These are phyloP conservation scores for Isaurus tuberculatus DNA, from an alignment of 92 coral and sea anemone species.

Conservation along the genomic window DNA sequence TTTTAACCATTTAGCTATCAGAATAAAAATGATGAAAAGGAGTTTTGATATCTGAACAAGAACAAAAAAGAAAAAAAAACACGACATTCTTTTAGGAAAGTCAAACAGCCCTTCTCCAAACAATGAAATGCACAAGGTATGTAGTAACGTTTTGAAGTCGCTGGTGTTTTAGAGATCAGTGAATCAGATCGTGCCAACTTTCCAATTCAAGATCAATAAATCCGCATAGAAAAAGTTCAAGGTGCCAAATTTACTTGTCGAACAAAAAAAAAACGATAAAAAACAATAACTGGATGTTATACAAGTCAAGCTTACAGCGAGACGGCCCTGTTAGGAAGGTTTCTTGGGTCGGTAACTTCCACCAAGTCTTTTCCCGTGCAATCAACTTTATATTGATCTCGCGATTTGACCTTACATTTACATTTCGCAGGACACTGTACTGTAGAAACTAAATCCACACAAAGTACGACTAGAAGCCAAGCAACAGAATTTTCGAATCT, in stretches of 20 bases:
- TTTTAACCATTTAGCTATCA: not conserved
- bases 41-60: not conserved
- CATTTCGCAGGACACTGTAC: slow-evolving; percentile 21
- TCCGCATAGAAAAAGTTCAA: slow-evolving; percentile 16
- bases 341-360: not conserved
- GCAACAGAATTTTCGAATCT: slow-evolving; percentile 34
- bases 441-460: slow-evolving; percentile 23
- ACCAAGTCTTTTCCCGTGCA: slow-evolving; percentile 4
- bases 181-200: not conserved
- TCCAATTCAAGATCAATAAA: not conserved
- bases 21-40: not conserved
- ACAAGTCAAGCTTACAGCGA: slow-evolving; percentile 30
- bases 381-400: slow-evolving; percentile 10
- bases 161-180: not conserved
- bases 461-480: slow-evolving; percentile 12
- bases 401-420: not conserved
- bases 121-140: not conserved
- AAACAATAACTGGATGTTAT: not conserved
- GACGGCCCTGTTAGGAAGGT: slow-evolving; percentile 21
- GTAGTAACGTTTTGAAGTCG: not conserved
- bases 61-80: not conserved
- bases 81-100: not conserved
- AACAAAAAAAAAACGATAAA: not conserved
- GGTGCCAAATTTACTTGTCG: not conserved
- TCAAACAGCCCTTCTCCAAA: not conserved